Percentiles rank a stretch among this genome's conserved stretches.
Evolutionary conservation across 2,888 invertebrate species (phyloP).

Genomic region (Shargacucullia verbasci): DNA sequence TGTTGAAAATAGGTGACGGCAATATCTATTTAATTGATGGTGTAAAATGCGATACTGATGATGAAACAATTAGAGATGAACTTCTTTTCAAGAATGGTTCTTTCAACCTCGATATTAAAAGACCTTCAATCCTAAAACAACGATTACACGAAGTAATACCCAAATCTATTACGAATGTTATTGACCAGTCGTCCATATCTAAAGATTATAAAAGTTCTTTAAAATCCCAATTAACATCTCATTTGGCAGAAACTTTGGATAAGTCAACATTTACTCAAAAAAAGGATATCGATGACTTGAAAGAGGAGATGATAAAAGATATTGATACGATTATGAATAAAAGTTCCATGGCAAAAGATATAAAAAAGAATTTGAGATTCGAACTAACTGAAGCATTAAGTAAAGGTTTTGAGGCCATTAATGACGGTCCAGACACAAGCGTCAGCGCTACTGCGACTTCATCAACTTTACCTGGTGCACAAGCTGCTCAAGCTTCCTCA

Average conservation of each 20-base stretch:
- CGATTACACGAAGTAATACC: slow-evolving; percentile 36
- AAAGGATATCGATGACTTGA: slow-evolving; percentile 13
- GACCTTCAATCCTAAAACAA: slow-evolving; percentile 32
- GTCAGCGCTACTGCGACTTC: neutral
- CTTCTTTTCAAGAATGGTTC: neutral
- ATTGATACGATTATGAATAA: slow-evolving; percentile 9
- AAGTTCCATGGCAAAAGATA: neutral
- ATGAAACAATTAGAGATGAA: slow-evolving; percentile 2
- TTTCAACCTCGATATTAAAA: neutral
- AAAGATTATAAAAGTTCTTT: slow-evolving; percentile 6
- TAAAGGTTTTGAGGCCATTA: neutral
- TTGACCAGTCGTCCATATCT: slow-evolving; percentile 15
- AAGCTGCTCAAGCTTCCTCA: neutral
- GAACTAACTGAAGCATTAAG: slow-evolving; percentile 4
- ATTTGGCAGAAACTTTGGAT: slow-evolving; percentile 8
- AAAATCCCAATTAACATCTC: slow-evolving; percentile 16
- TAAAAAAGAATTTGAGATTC: slow-evolving; percentile 10
- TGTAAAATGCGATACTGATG: neutral
- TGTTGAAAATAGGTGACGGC: neutral
- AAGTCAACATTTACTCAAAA: slow-evolving; percentile 3
- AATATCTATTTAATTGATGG: slow-evolving; percentile 3
- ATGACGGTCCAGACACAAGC: neutral
- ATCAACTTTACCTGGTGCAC: neutral
- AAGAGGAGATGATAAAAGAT: slow-evolving; percentile 3
- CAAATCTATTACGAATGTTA: slow-evolving; percentile 18